Base-by-base conservation (phyloP, 2,113 vertebrate species). In the Psittacula cyanocephala region DNA sequence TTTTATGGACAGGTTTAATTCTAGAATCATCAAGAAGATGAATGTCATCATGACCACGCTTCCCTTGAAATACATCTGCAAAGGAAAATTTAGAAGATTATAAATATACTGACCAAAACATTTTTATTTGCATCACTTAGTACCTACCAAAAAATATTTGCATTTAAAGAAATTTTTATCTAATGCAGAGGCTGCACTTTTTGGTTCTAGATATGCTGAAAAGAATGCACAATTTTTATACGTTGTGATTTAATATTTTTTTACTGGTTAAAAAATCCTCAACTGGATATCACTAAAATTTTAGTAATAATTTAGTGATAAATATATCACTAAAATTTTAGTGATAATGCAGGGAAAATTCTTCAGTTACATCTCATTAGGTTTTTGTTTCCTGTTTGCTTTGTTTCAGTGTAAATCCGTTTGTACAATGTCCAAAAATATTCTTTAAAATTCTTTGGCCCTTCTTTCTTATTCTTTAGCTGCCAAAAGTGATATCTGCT, bases 1-100 rank as follows among this genome's bases (percentile, higher is more conserved):
- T 93, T 95, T 82, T n/a, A 74, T 39, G 46, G 78, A 31, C 70
- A 82, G 78, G 37, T 88, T 89, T 81, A 95, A 95, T 88, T 78
- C 89, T 72, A 94, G 71, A 50, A 80, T 49, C 59, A 29, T 20
- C 86, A 77, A 70, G 52, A 77, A 71, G 71, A 83, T 86, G 50
- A 78, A 53, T 33, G n/a, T 62, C 71, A 2, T 52, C 82, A 43
- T 49, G 63, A 47, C 33, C 52, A 62, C 4, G 0, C 35, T 82
- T 82, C 49, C 71, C 50, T 20, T 62, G 24, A 92, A 85, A 76
- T 46, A 41, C 0, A 1, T 39, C 39, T 31, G 57, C 46, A 50
- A 53, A 86, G 50, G 63, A 63, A 83, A 86, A 86, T 68, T 55
- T 15, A 77, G 55, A 60, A 47, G 47, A 19, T 72, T 64, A 44